Base-by-base conservation (phyloP, 1,140 invertebrate species). In the Lethocerus indicus region DNA sequence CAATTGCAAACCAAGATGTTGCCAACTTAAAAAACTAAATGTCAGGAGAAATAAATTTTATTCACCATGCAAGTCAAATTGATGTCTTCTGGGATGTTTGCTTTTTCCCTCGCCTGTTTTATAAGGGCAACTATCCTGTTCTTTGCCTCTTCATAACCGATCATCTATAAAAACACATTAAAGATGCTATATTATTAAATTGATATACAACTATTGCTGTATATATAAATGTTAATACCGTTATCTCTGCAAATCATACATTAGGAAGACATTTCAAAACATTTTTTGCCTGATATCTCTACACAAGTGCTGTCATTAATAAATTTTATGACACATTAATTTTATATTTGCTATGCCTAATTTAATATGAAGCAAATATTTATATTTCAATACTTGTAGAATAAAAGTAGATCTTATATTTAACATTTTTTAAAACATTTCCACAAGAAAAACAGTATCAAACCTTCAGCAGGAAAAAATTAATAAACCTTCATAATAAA, bases 141-240 rank as follows among this genome's bases (percentile, higher is more conserved):
- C 1, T 76, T 72, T 57, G 82, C 83, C 64, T 87, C 82, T 2
- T 80, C 71, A 57, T 85, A 78, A 1, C 87, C 87, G 1, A 87
- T 50, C 2, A 61, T 47, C 75, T 78, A 51, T 25, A 53, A 60
- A 59, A 20, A 54, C 44, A 51, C 35, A 48, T 46, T 43, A 52
- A 45, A 46, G 18, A 45, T 26, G 37, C 26, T 13, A 27, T 20
- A 24, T 5, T 6, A 7, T 14, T 9, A 39, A 13, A 25, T 36
- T 9, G 16, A 48, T 45, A 28, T 50, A 26, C 3, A 23, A 41
- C 16, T 6, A 37, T 5, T 21, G 28, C 9, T 16, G 16, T 7
- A 16, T 6, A 39, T 39, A 24, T 25, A 23, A n/a, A 9, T 16
- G 4, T n/a, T 36, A 6, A 18, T 6, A 13, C n/a, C 7, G 14